phyloP scores from a whole-genome alignment of 2,113 vertebrate genomes.

The Megatriorchis doriae region DNA sequence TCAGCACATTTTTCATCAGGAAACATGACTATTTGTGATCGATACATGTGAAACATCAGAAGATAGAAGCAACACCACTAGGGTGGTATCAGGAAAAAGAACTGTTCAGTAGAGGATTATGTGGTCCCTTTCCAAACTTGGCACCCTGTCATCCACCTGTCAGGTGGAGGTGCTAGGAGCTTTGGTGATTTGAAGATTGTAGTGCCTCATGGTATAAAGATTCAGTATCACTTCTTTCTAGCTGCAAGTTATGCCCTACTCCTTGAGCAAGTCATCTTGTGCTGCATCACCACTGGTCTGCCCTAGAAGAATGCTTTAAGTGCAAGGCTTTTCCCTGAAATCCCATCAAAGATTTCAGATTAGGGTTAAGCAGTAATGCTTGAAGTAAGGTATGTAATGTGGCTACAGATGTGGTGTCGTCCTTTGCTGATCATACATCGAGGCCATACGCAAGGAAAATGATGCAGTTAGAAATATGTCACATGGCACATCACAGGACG shows the following conservation, averaged over 20 bases:
- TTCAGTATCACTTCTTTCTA: neutral
- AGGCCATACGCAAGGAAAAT: neutral
- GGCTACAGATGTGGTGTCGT: neutral
- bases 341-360: neutral
- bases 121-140: neutral
- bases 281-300: neutral
- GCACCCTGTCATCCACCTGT: neutral
- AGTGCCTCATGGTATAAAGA: neutral
- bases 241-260: neutral
- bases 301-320: neutral
- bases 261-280: neutral
- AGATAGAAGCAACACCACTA: neutral
- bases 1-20: neutral
- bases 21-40: neutral
- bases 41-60: neutral
- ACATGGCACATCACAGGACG: neutral
- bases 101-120: neutral
- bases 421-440: neutral
- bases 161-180: neutral
- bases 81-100: neutral
- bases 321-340: neutral
- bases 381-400: neutral
- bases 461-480: neutral
- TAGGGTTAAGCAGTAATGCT: neutral
- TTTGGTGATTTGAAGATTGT: neutral